Evolutionary conservation across 2,888 invertebrate genomes (phyloP), one percentile per base, ranked within the genome.

Genomic region (Drosophila rellima): DNA sequence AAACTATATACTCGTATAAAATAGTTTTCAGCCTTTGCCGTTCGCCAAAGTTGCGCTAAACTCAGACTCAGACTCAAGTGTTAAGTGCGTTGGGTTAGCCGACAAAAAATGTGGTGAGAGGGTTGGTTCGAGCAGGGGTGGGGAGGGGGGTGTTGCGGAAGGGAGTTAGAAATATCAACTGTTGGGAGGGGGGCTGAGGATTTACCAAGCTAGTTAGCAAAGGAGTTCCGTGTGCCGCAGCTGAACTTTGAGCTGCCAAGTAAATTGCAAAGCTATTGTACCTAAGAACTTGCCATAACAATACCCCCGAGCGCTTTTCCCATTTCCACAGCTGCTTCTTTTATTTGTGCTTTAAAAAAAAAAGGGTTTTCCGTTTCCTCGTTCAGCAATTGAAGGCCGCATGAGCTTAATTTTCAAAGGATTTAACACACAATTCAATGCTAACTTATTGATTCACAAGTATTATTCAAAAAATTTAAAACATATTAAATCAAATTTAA

Each of bases 21-120:
- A 71, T 86, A 87, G 88, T 85, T 84, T 72, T 70, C 72, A 69
- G 84, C 78, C 71, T 79, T 80, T 79, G 74, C 82, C 65, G 71
- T 68, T 78, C 73, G 64, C 87, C 67, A 82, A 87, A 87, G 82
- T 87, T 87, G 70, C 70, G 78, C 82, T 75, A 82, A 85, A 83
- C 83, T 83, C 85, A 68, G 82, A 83, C 83, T 83, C 85, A 68
- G 82, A 80, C 78, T 80, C 85, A 87, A 84, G 83, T 84, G 83
- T 84, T 84, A 84, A 84, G 83, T 84, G 88, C 88, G 83, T 83
- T 86, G 84, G 87, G 81, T 79, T 83, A 76, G 78, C 56, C 57
- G 44, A 65, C 51, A 51, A 61, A 70, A 65, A 37, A 42, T 42
- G 29, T 15, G 11, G 15, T 7, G 13, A 6, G 13, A 23, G 26